These are phyloP conservation scores for Glossosoma conforme DNA, from an alignment of 1,140 invertebrate species.

Conservation along the genomic window DNA sequence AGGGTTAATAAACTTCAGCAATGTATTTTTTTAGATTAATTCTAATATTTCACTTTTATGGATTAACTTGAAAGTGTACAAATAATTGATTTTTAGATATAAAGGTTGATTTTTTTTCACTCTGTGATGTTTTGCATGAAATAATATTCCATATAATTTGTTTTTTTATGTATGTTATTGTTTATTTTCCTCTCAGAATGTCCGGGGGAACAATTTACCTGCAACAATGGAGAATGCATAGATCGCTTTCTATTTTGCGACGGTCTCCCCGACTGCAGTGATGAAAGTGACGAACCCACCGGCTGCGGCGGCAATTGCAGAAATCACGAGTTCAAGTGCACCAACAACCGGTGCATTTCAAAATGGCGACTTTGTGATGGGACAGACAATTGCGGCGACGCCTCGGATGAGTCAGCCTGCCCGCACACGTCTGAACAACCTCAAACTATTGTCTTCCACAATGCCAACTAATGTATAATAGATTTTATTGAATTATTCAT, in stretches of 20 bases:
- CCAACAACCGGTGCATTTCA: constrained; percentile 58
- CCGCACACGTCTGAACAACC: constrained; percentile 31
- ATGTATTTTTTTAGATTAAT: too few species aligned
- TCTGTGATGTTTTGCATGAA: too few species aligned
- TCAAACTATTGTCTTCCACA: constrained; percentile 21
- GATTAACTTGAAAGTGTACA: too few species aligned
- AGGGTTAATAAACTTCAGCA: too few species aligned
- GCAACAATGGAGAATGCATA: constrained; percentile 68
- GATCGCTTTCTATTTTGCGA: constrained; percentile 78
- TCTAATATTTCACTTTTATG: too few species aligned
- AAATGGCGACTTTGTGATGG: constrained; percentile 53
- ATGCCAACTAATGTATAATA: too few species aligned
- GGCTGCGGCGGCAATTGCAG: constrained; percentile 57
- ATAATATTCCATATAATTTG: too few species aligned
- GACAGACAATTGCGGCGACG: constrained; percentile 57
- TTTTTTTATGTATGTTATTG: too few species aligned
- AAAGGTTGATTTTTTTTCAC: too few species aligned
- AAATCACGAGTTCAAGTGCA: constrained; percentile 42
- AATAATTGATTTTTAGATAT: too few species aligned
- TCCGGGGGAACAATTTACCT: constrained; percentile 43
- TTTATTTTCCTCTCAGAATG: constrained; percentile 36
- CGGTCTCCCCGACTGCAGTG: constrained; percentile 74
- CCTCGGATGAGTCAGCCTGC: constrained; percentile 59
- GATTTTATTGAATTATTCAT: too few species aligned
- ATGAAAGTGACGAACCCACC: constrained; percentile 74